Percentiles rank a stretch among this genome's conserved stretches.
Conservation (phyloP, 2,113 vertebrate species). For the Chlorodrepanis virens region DNA sequence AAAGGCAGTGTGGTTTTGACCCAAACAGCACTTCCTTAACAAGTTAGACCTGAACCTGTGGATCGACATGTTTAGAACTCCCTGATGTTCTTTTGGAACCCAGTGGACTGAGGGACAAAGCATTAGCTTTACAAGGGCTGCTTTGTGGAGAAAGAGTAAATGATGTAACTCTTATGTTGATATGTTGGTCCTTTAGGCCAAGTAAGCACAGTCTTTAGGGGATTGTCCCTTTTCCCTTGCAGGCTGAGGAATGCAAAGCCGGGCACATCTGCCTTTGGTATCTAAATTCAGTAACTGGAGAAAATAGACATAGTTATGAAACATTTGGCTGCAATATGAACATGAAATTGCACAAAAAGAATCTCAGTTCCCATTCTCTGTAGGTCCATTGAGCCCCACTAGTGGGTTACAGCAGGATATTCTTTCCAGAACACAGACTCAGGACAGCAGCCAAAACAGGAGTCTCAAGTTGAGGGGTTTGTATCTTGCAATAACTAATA, state of each 20-base stretch:
- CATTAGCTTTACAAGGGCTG: background rate
- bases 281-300: background rate
- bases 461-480: rapidly evolving
- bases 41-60: background rate
- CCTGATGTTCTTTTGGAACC: background rate
- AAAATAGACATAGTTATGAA: background rate
- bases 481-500: background rate
- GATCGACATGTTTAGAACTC: background rate
- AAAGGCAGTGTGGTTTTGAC: background rate
- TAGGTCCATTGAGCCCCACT: background rate
- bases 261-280: background rate
- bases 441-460: background rate
- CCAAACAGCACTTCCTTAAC: background rate
- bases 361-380: background rate
- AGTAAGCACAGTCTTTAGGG: background rate
- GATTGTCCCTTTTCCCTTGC: background rate
- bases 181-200: background rate
- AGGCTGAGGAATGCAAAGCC: background rate
- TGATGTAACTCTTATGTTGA: background rate
- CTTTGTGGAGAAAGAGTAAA: background rate
- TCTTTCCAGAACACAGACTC: background rate
- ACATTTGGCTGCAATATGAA: background rate
- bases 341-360: background rate
- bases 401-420: background rate
- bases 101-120: background rate